phyloP scores from a whole-genome alignment of 2,113 vertebrate genomes.

The Epinephelus fuscoguttatus region DNA sequence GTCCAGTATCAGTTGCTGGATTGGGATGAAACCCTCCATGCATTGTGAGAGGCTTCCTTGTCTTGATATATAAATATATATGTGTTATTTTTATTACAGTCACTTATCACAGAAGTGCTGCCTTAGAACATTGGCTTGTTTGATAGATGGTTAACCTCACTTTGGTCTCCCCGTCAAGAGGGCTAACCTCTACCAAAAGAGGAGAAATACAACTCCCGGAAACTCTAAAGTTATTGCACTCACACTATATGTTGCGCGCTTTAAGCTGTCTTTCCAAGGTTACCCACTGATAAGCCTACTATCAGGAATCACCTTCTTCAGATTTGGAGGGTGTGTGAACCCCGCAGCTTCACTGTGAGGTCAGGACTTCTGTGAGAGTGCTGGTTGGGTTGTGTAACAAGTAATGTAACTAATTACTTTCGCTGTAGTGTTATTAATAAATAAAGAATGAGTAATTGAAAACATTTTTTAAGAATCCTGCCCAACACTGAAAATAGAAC shows the following conservation, averaged over 20 bases:
- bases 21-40: too few relatives aligned
- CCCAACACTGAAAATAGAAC: not conserved
- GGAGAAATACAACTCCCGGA: not conserved
- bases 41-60: too few relatives aligned
- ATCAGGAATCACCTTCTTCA: not conserved
- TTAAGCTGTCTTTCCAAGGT: not conserved
- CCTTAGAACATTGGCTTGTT: not conserved
- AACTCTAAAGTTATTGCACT: not conserved
- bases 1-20: too few relatives aligned
- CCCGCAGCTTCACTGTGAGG: not conserved
- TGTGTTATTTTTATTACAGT: not conserved
- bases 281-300: not conserved
- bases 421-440: too few relatives aligned
- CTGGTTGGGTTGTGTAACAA: not conserved
- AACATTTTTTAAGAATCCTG: not conserved
- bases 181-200: not conserved
- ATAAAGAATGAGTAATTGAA: not conserved
- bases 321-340: slow-evolving; percentile 1
- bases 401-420: too few relatives aligned
- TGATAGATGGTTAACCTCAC: not conserved
- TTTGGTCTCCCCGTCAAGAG: not conserved
- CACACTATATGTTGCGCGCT: not conserved
- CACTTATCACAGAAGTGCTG: not conserved
- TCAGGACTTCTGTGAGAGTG: not conserved
- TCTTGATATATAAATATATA: too few relatives aligned